Evolutionary conservation across 2,888 invertebrate species (phyloP).

Genomic region (Margaritifera margaritifera): DNA sequence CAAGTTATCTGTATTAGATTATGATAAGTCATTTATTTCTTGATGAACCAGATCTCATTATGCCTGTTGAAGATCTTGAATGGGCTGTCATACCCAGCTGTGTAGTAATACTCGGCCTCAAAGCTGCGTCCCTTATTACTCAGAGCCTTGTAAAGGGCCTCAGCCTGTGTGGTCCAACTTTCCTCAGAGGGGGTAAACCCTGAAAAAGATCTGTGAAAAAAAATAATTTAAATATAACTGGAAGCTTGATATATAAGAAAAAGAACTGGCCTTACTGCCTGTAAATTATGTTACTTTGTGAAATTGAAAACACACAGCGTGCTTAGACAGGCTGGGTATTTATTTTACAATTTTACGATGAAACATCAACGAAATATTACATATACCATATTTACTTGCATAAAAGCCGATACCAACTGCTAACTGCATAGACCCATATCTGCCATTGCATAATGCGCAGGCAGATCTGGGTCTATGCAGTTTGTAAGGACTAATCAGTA

Average conservation of each 20-base stretch:
- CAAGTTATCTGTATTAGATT: too few species aligned
- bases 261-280: not conserved
- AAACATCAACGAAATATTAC: too few species aligned
- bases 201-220: slow-evolving; percentile 45
- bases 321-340: too few species aligned
- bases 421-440: too few species aligned
- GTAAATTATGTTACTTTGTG: not conserved
- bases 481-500: too few species aligned
- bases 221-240: not conserved
- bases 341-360: too few species aligned
- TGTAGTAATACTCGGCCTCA: slow-evolving; percentile 52
- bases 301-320: not conserved
- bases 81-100: slow-evolving; percentile 70
- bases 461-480: too few species aligned
- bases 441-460: too few species aligned
- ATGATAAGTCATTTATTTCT: slow-evolving; percentile 14
- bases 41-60: slow-evolving; percentile 70
- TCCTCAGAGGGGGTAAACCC: slow-evolving; percentile 43
- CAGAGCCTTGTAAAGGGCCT: slow-evolving; percentile 29
- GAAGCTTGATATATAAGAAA: not conserved
- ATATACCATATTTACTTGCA: too few species aligned
- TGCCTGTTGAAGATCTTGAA: slow-evolving; percentile 67
- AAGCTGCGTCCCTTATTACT: slow-evolving; percentile 21
- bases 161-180: slow-evolving; percentile 43
- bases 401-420: too few species aligned